Conservation (phyloP, 2,113 vertebrate genomes). For the Hylia prasina region DNA sequence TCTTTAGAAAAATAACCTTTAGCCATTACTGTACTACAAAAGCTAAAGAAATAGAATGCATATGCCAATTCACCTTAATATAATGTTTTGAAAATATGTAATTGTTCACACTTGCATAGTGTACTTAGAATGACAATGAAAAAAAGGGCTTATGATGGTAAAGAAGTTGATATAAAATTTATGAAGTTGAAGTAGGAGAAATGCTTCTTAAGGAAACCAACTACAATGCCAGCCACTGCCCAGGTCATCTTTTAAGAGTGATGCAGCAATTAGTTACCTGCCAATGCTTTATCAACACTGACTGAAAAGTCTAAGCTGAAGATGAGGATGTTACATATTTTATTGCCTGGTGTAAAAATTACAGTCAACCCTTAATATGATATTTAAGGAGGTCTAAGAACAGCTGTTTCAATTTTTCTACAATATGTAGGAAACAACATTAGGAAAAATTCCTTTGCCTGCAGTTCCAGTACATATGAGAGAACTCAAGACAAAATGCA, state of each 20-base stretch:
- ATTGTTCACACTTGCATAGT: background rate
- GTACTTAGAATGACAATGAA: background rate
- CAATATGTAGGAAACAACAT: background rate
- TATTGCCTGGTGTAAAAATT: background rate
- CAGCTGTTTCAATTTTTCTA: background rate
- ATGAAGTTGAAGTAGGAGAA: background rate
- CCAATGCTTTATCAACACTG: background rate
- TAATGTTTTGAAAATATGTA: background rate
- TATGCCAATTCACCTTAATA: background rate
- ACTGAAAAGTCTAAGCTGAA: background rate
- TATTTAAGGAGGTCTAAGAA: background rate
- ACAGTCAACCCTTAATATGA: background rate
- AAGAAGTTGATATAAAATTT: background rate
- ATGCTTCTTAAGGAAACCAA: background rate
- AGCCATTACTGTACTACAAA: background rate
- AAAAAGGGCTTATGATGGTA: background rate
- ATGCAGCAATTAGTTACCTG: background rate
- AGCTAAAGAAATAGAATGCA: background rate
- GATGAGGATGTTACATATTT: background rate
- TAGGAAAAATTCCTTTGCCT: background rate
- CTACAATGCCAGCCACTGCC: background rate
- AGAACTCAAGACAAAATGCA: background rate
- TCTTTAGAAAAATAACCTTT: background rate
- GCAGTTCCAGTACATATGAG: background rate
- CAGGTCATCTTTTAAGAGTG: background rate